Evolutionary conservation across 2,113 vertebrate genomes (phyloP).

Genomic region (Cyprinodon brontotheroides): DNA sequence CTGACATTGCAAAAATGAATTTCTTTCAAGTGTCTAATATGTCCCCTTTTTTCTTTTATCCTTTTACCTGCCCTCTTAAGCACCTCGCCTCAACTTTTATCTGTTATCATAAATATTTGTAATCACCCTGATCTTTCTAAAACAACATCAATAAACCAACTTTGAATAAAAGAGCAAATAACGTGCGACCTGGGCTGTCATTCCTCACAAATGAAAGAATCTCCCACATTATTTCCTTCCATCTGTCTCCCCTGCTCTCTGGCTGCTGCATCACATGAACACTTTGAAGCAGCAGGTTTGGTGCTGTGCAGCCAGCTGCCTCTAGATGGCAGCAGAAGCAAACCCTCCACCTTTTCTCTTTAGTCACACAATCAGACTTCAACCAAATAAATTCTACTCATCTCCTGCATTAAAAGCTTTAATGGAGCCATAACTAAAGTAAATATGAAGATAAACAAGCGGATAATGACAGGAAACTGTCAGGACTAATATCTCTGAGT

Average conservation of each 20-base stretch:
- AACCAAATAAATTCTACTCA: not conserved
- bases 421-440: not conserved
- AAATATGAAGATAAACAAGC: not conserved
- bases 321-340: constrained; percentile 72
- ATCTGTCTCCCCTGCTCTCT: not conserved
- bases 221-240: not conserved
- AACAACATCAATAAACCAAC: not conserved
- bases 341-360: constrained; percentile 21
- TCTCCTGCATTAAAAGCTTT: constrained; percentile 3
- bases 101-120: no score
- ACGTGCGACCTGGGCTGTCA: not conserved
- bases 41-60: not conserved
- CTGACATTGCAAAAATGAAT: not conserved
- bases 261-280: no score
- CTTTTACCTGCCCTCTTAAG: not conserved
- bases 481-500: constrained; percentile 12
- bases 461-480: not conserved
- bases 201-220: not conserved
- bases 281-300: not conserved
- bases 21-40: not conserved
- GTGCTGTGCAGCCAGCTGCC: constrained; percentile 30
- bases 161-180: not conserved
- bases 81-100: not conserved
- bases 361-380: not conserved
- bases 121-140: not conserved